Evolutionary conservation across 2,888 invertebrate species (phyloP), one percentile per base, ranked within the genome.

Genomic region (Flabesymbios commensalis): DNA sequence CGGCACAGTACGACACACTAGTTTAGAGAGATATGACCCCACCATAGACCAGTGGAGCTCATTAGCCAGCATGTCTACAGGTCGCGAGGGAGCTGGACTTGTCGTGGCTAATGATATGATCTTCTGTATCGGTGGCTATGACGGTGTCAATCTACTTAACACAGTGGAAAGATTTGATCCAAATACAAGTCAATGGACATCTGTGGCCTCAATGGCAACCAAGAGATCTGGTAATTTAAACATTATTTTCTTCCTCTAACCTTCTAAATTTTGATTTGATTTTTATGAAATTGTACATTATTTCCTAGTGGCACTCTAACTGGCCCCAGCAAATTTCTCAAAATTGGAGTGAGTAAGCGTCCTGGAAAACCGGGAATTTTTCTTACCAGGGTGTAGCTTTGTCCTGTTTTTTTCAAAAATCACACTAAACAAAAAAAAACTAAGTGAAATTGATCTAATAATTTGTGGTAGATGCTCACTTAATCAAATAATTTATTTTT

Each of bases 81-180:
- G 78, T 2, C 61, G 81, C 29, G 81, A 81, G 58, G 81, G 81
- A 51, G 79, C 80, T 1, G 80, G 80, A 17, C 76, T 81, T 10
- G 79, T 81, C 17, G 75, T 78, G n/a, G 74, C 77, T 3, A 75
- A 74, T 24, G 78, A 80, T 59, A 69, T 68, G 66, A 77, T 81
- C 39, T 81, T 76, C 70, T 80, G 79, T 66, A 76, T 81, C 28
- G 81, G 81, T 1, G 79, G 78, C 41, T 81, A 81, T 61, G 80
- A 81, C 69, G 81, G 81, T 0, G 72, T 76, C n/a, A 78, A 78
- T 59, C 72, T 81, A 26, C 70, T 81, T 19, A 75, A 79, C 59
- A 74, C 79, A 4, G 79, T 77, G 32, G 80, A 80, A 64, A 71
- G 71, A 57, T 81, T 74, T 63, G 76, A 80, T 57, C 75, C 76